Evolutionary conservation across 2,113 vertebrate species (phyloP).

Genomic region (Reinhardtius hippoglossoides): DNA sequence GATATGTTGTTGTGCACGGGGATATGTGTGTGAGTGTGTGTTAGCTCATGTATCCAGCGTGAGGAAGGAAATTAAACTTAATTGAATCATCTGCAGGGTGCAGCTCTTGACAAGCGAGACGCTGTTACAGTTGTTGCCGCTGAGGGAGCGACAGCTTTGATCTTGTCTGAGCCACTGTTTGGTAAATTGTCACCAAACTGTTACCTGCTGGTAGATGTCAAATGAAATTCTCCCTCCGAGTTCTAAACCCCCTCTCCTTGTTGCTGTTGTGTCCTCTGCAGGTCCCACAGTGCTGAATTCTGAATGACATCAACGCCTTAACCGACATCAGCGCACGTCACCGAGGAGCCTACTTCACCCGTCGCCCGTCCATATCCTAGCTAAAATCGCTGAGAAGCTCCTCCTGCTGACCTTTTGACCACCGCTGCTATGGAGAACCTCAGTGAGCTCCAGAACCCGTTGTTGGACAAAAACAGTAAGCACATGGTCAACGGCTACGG

Average conservation of each 20-base stretch:
- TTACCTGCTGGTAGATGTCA: slow-evolving; percentile 34
- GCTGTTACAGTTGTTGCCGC: slow-evolving; percentile 36
- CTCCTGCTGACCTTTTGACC: slow-evolving; percentile 17
- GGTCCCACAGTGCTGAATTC: slow-evolving; percentile 49
- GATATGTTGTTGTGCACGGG: slow-evolving; percentile 21
- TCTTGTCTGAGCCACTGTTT: slow-evolving; percentile 36
- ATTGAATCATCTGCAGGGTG: slow-evolving; percentile 48
- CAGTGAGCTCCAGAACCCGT: slow-evolving; percentile 92
- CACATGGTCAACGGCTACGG: slow-evolving; percentile 88
- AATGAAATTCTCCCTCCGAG: slow-evolving; percentile 8
- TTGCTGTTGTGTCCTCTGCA: slow-evolving; percentile 58
- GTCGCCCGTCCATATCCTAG: slow-evolving; percentile 13
- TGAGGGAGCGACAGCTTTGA: slow-evolving; percentile 45
- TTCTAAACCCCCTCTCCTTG: slow-evolving; percentile 30
- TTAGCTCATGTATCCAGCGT: slow-evolving; percentile 20
- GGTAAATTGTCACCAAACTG: slow-evolving; percentile 32
- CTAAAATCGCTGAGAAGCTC: slow-evolving; percentile 32
- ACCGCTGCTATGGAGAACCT: slow-evolving; percentile 90
- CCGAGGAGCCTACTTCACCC: slow-evolving; percentile 28
- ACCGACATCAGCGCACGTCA: slow-evolving; percentile 1
- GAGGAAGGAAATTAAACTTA: slow-evolving; percentile 47
- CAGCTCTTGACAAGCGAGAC: slow-evolving; percentile 25
- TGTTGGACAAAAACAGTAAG: slow-evolving; percentile 89
- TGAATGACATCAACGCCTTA: slow-evolving; percentile 46
- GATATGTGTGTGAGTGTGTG: not conserved